Percentiles rank a stretch among this genome's conserved stretches.
phyloP scores from a whole-genome alignment of 2,797 vertebrate genomes.

The Arnoldichthys spilopterus region DNA sequence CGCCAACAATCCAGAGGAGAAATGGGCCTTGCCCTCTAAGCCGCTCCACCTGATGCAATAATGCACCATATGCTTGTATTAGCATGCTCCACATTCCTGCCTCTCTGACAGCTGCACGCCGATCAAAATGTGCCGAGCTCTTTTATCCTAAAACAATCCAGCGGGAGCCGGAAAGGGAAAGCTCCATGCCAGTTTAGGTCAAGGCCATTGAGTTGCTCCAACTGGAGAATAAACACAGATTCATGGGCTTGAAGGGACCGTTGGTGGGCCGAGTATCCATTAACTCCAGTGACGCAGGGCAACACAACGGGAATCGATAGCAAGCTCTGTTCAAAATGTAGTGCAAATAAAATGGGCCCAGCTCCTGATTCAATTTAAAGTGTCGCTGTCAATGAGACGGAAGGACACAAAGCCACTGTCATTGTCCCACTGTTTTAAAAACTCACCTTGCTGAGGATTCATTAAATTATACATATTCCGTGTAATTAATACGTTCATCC shows the following conservation, averaged over 20 bases:
- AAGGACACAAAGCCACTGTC: constrained; percentile 48
- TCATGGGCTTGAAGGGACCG: constrained; percentile 49
- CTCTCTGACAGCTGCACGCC: constrained; percentile 46
- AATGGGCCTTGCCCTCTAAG: constrained; percentile 51
- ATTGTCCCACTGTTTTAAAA: constrained; percentile 47
- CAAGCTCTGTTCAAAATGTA: constrained; percentile 63
- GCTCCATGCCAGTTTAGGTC: constrained; percentile 35
- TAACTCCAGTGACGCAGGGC: constrained; percentile 68
- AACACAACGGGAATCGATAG: constrained; percentile 72
- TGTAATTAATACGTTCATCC: constrained; percentile 36
- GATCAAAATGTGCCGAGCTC: constrained; percentile 47
- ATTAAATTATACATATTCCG: constrained; percentile 49
- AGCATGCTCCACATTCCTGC: constrained; percentile 46
- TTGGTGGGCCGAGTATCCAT: constrained; percentile 63
- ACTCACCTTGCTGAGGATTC: constrained; percentile 51
- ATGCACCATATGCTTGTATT: constrained; percentile 57
- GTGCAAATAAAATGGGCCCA: constrained; percentile 56
- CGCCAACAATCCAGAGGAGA: constrained; percentile 51
- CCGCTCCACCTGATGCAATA: constrained; percentile 61
- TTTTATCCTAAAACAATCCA: constrained; percentile 44
- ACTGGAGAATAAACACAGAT: constrained; percentile 59
- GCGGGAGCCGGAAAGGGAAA: constrained; percentile 21
- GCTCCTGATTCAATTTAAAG: constrained; percentile 61
- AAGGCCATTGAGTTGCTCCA: constrained; percentile 39
- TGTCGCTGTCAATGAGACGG: constrained; percentile 56